Conservation (phyloP, 2,888 invertebrate genomes). For the Ormyrus rosae region DNA sequence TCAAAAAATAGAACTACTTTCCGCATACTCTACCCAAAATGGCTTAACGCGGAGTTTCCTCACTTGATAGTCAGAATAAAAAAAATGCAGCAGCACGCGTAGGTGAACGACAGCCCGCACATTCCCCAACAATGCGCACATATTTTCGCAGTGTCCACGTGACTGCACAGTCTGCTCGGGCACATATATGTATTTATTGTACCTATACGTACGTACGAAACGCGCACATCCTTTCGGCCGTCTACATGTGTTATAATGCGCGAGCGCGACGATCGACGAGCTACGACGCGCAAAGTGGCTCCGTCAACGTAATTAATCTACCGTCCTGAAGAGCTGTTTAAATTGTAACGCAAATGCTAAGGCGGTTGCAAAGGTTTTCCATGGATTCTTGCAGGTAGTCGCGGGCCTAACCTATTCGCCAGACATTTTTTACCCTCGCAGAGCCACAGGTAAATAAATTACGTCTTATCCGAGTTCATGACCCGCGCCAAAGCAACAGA, state of each 20-base stretch:
- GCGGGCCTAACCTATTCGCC: neutral
- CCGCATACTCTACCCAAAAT: too few relatives aligned
- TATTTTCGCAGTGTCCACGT: conserved; percentile 8
- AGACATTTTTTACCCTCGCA: neutral
- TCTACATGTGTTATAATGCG: neutral
- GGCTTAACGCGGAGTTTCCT: too few relatives aligned
- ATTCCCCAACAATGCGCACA: neutral
- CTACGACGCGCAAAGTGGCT: neutral
- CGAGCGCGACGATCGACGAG: neutral
- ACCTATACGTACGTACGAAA: too few relatives aligned
- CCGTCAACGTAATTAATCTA: neutral
- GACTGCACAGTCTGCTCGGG: neutral
- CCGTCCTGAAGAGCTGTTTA: neutral
- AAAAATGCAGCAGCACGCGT: neutral
- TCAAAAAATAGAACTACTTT: too few relatives aligned
- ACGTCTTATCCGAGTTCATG: too few relatives aligned
- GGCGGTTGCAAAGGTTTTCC: neutral
- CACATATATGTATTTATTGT: too few relatives aligned
- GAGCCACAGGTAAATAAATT: conserved; percentile 25
- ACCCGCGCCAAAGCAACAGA: too few relatives aligned
- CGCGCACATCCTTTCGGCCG: neutral
- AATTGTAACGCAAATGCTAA: too few relatives aligned
- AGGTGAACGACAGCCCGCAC: too few relatives aligned
- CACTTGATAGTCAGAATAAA: too few relatives aligned
- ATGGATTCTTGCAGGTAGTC: conserved; percentile 19